Conservation (phyloP, 2,888 invertebrate genomes). For the Drosophila cognata region DNA sequence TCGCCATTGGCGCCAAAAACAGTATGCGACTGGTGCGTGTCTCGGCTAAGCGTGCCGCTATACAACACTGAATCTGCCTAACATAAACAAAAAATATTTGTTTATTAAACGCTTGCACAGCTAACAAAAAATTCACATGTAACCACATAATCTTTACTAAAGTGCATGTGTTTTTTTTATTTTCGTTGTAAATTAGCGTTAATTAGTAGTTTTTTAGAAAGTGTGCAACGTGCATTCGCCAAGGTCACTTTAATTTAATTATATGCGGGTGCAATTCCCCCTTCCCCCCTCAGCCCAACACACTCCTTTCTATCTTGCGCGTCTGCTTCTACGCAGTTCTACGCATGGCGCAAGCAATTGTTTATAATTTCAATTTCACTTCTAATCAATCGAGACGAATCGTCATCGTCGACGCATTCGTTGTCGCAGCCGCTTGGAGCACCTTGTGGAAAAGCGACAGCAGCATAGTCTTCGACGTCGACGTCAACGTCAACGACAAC, state of each 20-base stretch:
- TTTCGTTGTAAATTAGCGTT: constrained; percentile 15
- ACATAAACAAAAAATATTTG: constrained; percentile 46
- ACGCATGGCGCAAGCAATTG: constrained; percentile 49
- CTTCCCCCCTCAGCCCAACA: too few species aligned
- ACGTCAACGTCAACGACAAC: constrained; percentile 16
- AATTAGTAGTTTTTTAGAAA: constrained; percentile 4
- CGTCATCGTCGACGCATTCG: constrained; percentile 16
- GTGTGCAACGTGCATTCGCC: constrained; percentile 1
- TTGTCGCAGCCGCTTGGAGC: constrained; percentile 46
- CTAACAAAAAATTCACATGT: constrained; percentile 10
- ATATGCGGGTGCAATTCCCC: background rate
- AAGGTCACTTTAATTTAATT: constrained; percentile 38
- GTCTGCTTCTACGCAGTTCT: constrained; percentile 42
- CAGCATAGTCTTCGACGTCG: constrained; percentile 18
- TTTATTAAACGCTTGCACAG: background rate
- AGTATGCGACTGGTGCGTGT: constrained; percentile 37
- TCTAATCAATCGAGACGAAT: constrained; percentile 37
- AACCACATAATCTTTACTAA: constrained; percentile 4
- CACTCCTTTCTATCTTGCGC: background rate
- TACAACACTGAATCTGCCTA: constrained; percentile 33
- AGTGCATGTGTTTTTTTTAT: constrained; percentile 2
- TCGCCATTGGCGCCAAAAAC: constrained; percentile 30
- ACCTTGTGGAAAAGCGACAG: constrained; percentile 71
- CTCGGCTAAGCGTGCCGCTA: constrained; percentile 48
- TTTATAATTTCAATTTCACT: constrained; percentile 59